Evolutionary conservation across 2,797 vertebrate genomes (phyloP).

Genomic region (Tapera naevia): DNA sequence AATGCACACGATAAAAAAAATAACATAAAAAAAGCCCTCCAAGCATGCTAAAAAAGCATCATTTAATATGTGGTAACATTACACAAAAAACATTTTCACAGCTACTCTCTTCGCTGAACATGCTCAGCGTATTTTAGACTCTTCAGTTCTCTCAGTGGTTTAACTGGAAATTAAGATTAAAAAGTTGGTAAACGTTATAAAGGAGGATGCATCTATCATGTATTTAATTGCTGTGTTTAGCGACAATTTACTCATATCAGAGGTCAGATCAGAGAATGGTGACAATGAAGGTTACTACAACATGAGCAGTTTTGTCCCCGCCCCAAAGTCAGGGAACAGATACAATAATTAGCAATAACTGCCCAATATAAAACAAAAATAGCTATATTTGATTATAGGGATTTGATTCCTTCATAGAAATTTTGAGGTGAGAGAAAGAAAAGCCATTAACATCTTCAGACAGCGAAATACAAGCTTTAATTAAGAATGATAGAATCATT

Average conservation of each 20-base stretch:
- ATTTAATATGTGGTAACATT: slow-evolving; percentile 41
- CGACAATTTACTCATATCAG: neutral
- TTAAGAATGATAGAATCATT: neutral
- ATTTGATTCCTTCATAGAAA: neutral
- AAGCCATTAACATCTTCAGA: neutral
- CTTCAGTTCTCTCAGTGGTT: slow-evolving; percentile 34
- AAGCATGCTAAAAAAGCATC: neutral
- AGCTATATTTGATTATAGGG: neutral
- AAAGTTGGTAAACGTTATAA: slow-evolving; percentile 26
- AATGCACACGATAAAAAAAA: neutral
- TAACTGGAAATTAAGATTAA: slow-evolving; percentile 57
- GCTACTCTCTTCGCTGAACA: slow-evolving; percentile 34
- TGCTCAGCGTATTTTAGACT: slow-evolving; percentile 41
- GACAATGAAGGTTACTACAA: neutral
- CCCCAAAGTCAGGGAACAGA: neutral
- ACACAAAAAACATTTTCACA: slow-evolving; percentile 53
- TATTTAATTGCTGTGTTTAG: neutral
- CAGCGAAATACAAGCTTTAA: neutral
- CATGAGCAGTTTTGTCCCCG: neutral
- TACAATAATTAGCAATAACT: neutral
- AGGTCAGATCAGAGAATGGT: neutral
- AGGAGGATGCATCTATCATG: neutral
- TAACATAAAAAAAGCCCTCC: neutral
- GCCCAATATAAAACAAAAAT: neutral
- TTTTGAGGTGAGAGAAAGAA: neutral